These are phyloP conservation scores for Paralvinella palmiformis DNA, from an alignment of 1,140 invertebrate species.

Conservation along the genomic window DNA sequence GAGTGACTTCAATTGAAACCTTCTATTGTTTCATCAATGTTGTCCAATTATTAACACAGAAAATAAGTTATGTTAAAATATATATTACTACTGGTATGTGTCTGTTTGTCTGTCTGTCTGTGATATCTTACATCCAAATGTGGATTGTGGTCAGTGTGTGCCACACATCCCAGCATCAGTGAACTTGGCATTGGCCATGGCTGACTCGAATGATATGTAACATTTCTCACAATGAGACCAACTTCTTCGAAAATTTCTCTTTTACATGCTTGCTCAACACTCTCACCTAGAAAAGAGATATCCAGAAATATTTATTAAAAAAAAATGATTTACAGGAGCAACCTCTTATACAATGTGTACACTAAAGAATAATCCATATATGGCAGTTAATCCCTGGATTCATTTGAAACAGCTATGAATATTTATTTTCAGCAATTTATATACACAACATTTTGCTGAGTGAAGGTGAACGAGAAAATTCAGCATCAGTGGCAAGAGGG, in stretches of 20 bases:
- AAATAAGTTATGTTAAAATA: background rate
- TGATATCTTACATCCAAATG: conserved; percentile 26
- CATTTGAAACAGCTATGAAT: too few species aligned
- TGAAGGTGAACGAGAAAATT: too few species aligned
- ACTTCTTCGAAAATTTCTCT: conserved; percentile 59
- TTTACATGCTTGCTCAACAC: conserved; percentile 53
- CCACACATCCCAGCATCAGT: conserved; percentile 57
- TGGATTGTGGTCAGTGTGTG: conserved; percentile 42
- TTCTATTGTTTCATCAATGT: background rate
- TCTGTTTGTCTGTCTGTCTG: too few species aligned
- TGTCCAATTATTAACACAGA: background rate
- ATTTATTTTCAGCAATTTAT: too few species aligned
- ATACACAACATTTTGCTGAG: too few species aligned
- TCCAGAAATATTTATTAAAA: too few species aligned
- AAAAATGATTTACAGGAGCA: too few species aligned
- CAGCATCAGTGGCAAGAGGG: too few species aligned
- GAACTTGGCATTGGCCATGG: conserved; percentile 58
- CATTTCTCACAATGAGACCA: conserved; percentile 52
- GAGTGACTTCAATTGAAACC: background rate
- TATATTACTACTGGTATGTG: too few species aligned
- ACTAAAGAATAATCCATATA: too few species aligned
- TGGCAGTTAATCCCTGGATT: too few species aligned
- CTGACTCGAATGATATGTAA: conserved; percentile 55
- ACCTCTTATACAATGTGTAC: too few species aligned
- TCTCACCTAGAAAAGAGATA: conserved; percentile 52